Evolutionary conservation across 2,797 vertebrate species (phyloP).

Genomic region (Bufotes viridis): DNA sequence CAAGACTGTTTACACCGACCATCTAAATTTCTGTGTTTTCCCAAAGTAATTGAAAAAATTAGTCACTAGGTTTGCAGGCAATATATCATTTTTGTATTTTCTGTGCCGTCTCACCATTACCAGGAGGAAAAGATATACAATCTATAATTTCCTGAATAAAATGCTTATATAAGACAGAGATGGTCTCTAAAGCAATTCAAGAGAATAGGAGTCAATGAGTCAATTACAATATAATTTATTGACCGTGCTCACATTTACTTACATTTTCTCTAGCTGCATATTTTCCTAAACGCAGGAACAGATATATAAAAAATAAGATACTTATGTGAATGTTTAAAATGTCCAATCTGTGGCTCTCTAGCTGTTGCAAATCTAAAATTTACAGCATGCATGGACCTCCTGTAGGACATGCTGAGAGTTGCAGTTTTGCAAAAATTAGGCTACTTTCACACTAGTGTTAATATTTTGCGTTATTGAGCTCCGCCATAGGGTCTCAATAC

Average conservation of each 20-base stretch:
- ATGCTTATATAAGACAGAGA: slow-evolving; percentile 13
- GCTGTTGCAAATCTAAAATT: neutral
- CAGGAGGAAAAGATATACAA: slow-evolving; percentile 25
- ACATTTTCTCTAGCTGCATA: neutral
- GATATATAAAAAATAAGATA: neutral
- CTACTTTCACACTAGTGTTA: no score
- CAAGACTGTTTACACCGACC: neutral
- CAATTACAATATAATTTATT: slow-evolving; percentile 44
- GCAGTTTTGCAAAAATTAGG: no score
- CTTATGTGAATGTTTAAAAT: neutral
- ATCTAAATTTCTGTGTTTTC: neutral
- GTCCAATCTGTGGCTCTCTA: neutral
- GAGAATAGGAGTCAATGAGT: slow-evolving; percentile 33
- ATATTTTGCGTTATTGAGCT: no score
- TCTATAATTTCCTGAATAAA: slow-evolving; percentile 22
- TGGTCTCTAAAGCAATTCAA: slow-evolving; percentile 23
- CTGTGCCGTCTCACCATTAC: slow-evolving; percentile 19
- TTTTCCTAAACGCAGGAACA: neutral
- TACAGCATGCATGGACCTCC: neutral
- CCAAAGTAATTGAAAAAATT: slow-evolving; percentile 46
- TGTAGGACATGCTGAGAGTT: neutral
- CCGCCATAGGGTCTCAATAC: no score
- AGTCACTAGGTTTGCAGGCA: slow-evolving; percentile 28
- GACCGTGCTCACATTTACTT: slow-evolving; percentile 15
- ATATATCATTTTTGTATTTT: slow-evolving; percentile 41